Percentiles rank a stretch among this genome's conserved stretches.
phyloP scores from a whole-genome alignment of 2,113 vertebrate genomes.

The Rhea americana region DNA sequence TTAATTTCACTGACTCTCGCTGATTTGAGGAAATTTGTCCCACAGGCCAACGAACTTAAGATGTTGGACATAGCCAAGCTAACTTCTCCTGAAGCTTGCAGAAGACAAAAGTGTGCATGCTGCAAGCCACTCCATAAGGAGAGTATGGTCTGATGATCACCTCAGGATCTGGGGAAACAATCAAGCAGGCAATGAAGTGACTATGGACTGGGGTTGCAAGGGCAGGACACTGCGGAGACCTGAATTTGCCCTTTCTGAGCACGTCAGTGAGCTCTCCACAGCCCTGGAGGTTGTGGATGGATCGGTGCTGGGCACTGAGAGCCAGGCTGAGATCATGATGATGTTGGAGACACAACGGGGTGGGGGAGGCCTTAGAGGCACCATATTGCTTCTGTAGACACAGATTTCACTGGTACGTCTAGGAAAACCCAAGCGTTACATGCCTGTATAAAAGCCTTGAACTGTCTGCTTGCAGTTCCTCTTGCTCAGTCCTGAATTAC shows the following conservation, averaged over 20 bases:
- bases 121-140: not conserved
- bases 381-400: not conserved
- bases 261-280: accelerated
- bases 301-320: too few relatives aligned
- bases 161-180: not conserved
- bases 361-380: not conserved
- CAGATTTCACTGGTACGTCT: not conserved
- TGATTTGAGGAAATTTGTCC: not conserved
- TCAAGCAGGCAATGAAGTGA: not conserved
- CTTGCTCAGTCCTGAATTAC: too few relatives aligned
- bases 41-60: not conserved
- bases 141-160: not conserved
- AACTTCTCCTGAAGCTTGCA: not conserved
- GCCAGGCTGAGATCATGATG: accelerated
- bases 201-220: not conserved
- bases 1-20: not conserved
- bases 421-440: too few relatives aligned
- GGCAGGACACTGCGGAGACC: not conserved
- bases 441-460: too few relatives aligned
- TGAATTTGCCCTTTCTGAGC: not conserved
- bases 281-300: too few relatives aligned
- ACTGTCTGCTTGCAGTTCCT: too few relatives aligned
- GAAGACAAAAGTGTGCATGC: accelerated
- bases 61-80: not conserved
- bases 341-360: accelerated